Evolutionary conservation across 2,888 invertebrate species (phyloP).

Genomic region (Tachystola acroxantha): DNA sequence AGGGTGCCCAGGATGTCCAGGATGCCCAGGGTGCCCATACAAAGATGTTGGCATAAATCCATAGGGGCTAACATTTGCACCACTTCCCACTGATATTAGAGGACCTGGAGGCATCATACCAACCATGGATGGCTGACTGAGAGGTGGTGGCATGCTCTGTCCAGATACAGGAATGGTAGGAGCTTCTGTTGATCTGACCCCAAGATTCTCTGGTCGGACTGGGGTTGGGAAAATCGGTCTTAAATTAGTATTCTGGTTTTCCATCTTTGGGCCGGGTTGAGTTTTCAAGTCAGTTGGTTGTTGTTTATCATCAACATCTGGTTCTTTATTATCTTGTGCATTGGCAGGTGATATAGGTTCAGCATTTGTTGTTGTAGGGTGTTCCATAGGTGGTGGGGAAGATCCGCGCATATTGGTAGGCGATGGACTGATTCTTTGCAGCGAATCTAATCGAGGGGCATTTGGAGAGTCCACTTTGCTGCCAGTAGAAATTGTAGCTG

Average conservation of each 20-base stretch:
- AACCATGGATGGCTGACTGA: conserved; percentile 76
- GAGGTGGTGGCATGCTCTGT: conserved; percentile 62
- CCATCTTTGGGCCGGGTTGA: conserved; percentile 53
- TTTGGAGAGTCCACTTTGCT: conserved; percentile 66
- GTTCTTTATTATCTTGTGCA: conserved; percentile 63
- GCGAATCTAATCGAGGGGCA: conserved; percentile 56
- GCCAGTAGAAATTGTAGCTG: conserved; percentile 64
- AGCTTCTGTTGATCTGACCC: conserved; percentile 53
- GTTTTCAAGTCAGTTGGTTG: conserved; percentile 66
- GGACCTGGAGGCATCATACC: conserved; percentile 78
- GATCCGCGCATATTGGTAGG: conserved; percentile 59
- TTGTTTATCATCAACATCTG: conserved; percentile 63
- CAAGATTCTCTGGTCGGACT: conserved; percentile 61
- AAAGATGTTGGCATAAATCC: conserved; percentile 77
- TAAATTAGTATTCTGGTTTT: conserved; percentile 40
- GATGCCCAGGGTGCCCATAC: conserved; percentile 56
- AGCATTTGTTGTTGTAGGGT: conserved; percentile 53
- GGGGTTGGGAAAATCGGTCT: conserved; percentile 57
- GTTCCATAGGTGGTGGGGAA: conserved; percentile 66
- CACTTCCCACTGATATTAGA: conserved; percentile 79
- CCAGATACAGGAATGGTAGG: conserved; percentile 49
- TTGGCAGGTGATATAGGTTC: conserved; percentile 69
- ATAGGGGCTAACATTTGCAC: conserved; percentile 78
- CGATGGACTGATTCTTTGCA: conserved; percentile 68
- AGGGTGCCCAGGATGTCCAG: conserved; percentile 44